phyloP scores from a whole-genome alignment of 2,797 vertebrate species.

The Mallotus villosus region DNA sequence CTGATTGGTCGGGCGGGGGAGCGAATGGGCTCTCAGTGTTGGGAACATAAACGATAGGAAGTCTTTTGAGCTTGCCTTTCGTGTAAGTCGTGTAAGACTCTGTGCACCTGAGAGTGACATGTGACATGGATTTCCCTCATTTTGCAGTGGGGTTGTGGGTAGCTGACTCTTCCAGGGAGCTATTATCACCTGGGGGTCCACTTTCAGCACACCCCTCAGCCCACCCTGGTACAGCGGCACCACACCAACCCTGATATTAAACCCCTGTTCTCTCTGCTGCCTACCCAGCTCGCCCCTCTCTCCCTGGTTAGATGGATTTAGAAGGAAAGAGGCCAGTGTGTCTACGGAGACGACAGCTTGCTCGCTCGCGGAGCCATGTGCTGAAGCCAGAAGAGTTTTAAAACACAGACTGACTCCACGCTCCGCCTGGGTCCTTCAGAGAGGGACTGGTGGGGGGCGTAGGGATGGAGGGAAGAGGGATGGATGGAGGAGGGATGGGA shows the following conservation, averaged over 20 bases:
- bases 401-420: not conserved
- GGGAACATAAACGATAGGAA: not conserved
- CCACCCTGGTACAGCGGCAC: not conserved
- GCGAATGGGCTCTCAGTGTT: not conserved
- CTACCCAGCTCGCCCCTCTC: not conserved
- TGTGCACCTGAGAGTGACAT: not conserved
- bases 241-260: not conserved
- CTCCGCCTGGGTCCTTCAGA: not conserved
- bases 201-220: not conserved
- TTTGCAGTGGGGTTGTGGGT: not conserved
- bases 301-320: not conserved
- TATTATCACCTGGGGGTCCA: not conserved
- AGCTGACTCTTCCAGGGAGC: not conserved
- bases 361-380: not conserved
- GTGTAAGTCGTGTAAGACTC: not conserved
- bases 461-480: not conserved
- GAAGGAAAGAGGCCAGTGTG: not conserved
- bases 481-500: constrained; percentile 1
- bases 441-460: constrained; percentile 2
- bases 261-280: not conserved
- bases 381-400: not conserved
- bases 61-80: not conserved
- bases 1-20: not conserved
- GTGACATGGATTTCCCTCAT: not conserved
- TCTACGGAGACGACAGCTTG: not conserved